Base-by-base conservation (phyloP, 2,888 invertebrate genomes). In the Kryphioiulus occultus region DNA sequence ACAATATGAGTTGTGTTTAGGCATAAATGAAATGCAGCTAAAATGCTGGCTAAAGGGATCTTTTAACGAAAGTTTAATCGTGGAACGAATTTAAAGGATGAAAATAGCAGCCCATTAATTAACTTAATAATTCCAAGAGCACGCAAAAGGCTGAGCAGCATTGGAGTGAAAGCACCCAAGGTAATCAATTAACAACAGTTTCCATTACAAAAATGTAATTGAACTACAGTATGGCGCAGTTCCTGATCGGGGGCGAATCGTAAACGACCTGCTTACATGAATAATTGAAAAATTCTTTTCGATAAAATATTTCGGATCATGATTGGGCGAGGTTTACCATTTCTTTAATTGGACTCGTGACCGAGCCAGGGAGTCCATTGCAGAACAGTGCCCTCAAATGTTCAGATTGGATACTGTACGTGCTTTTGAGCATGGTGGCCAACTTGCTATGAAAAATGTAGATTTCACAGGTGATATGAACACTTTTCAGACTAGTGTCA, bases 1-100 rank as follows among this genome's bases (percentile, higher is more conserved):
- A 85, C 85, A 85, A 85, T 85, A 85, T 85, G 44, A 44, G 85
- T 44, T 85, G 85, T 85, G 85, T 44, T 85, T 85, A 85, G 44
- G 85, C 85, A 85, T 85, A 85, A 85, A 42, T 44, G n/a, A 30
- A 85, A 85, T 32, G 30, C 84, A 84, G 32, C 39, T 84, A 84
- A 84, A 84, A 39, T 84, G 84, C 84, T 39, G 39, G 84, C 84
- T 84, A 39, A 84, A 39, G 84, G 39, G 39, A 84, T 84, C 84
- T 84, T 84, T 84, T 84, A 84, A 84, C 84, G 32, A 84, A 84
- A 39, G 17, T 39, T 39, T 84, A 39, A 39, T 39, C 39, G 84
- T 84, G 84, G 84, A 84, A 84, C 84, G 84, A 84, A 84, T 84
- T 84, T 84, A 39, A 84, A 84, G 84, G 84, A 84, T 84, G 84